phyloP scores from a whole-genome alignment of 2,888 invertebrate species.

The Tiphia femorata region DNA sequence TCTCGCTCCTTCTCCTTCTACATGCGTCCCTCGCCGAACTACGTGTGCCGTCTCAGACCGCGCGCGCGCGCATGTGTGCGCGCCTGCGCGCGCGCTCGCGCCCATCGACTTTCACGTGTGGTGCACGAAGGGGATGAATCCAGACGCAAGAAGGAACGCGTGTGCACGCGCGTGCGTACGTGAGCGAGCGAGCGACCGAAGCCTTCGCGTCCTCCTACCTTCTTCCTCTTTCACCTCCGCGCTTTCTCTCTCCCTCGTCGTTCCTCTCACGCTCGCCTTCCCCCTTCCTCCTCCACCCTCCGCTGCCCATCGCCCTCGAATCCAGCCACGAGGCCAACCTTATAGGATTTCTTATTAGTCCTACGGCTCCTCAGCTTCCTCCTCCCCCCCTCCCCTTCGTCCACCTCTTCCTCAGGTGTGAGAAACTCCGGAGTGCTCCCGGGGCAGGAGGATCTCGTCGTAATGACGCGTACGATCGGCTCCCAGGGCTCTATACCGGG shows the following conservation, averaged over 20 bases:
- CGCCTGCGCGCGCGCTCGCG: slow-evolving; percentile 12
- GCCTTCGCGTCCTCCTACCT: not conserved
- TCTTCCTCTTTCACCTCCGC: not conserved
- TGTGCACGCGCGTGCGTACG: not conserved
- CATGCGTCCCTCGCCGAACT: too few species aligned
- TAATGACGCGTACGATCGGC: slow-evolving; percentile 42
- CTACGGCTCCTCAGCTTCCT: slow-evolving; percentile 5
- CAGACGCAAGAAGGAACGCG: slow-evolving; percentile 12
- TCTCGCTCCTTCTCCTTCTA: too few species aligned
- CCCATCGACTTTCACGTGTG: not conserved
- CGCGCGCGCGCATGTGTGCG: slow-evolving; percentile 6
- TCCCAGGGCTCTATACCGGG: slow-evolving; percentile 42
- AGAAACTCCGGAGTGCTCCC: slow-evolving; percentile 42
- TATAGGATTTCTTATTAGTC: slow-evolving; percentile 50
- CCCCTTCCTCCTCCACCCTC: too few species aligned
- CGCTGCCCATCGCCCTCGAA: slow-evolving; percentile 11
- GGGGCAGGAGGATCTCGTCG: too few species aligned
- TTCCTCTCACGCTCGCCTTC: not conserved
- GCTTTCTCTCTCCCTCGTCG: not conserved
- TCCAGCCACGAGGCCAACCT: slow-evolving; percentile 28
- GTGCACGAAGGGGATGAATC: not conserved
- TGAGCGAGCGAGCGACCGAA: not conserved
- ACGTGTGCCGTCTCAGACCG: too few species aligned
- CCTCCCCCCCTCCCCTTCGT: not conserved
- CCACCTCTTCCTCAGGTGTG: slow-evolving; percentile 36